Conservation (phyloP, 1,140 invertebrate species). For the Heliothis virescens region DNA sequence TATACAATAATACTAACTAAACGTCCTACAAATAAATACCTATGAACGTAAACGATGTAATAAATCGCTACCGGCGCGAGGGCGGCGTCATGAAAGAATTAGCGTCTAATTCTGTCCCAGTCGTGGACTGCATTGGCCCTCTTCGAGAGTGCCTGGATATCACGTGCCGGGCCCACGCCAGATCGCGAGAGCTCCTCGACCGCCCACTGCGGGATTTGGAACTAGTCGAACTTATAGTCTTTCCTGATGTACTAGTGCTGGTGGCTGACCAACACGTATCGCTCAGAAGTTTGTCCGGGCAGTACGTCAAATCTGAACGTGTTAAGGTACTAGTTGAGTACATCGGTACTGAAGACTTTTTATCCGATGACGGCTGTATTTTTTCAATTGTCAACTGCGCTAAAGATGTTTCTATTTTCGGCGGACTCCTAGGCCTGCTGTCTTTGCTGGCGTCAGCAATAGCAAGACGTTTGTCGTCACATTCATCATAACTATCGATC, state of each 20-base stretch:
- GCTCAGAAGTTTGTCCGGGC: constrained; percentile 45
- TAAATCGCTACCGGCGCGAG: constrained; percentile 51
- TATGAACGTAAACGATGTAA: constrained; percentile 33
- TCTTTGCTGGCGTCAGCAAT: constrained; percentile 39
- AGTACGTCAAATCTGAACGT: constrained; percentile 63
- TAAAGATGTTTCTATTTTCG: constrained; percentile 73
- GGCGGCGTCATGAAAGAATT: constrained; percentile 69
- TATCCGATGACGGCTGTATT: constrained; percentile 13
- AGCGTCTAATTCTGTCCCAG: constrained; percentile 68
- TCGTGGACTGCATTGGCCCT: constrained; percentile 55
- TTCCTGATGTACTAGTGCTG: constrained; percentile 59
- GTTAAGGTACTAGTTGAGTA: constrained; percentile 66
- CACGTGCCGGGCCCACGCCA: constrained; percentile 73
- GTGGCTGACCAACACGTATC: constrained; percentile 66
- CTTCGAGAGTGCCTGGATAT: constrained; percentile 64
- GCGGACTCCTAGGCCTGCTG: constrained; percentile 66
- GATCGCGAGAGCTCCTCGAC: constrained; percentile 63
- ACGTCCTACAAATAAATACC: constrained; percentile 54
- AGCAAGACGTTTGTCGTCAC: constrained; percentile 6
- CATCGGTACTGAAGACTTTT: constrained; percentile 48
- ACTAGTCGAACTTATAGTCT: constrained; percentile 60
- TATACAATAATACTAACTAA: constrained; percentile 56
- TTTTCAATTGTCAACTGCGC: constrained; percentile 69
- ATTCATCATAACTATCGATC: constrained; percentile 29
- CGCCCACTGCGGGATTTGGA: constrained; percentile 64